Conservation (phyloP, 2,113 vertebrate species). For the Notarius lentiginosus region DNA sequence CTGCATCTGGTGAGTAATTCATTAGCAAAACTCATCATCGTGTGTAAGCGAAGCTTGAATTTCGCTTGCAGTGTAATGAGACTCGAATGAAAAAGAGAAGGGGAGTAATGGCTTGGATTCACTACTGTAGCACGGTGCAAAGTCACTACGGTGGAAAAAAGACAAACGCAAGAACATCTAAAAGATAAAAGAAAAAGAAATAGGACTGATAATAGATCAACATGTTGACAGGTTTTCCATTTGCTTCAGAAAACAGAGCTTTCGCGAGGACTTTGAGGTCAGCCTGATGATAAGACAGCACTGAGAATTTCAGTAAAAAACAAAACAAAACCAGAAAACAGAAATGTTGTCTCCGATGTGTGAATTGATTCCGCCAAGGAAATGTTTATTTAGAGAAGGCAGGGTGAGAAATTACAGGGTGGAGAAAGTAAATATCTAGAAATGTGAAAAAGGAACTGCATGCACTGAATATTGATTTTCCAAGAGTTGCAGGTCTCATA, state of each 20-base stretch:
- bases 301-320: not conserved
- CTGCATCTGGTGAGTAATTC: conserved; percentile 62
- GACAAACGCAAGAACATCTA: not conserved
- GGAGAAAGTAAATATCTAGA: not conserved
- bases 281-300: not conserved
- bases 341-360: not conserved
- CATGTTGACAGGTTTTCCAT: conserved; percentile 1
- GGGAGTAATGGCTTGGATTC: conserved; percentile 11
- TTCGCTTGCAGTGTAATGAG: conserved; percentile 58
- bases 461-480: not conserved
- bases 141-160: not conserved
- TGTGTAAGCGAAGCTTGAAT: conserved; percentile 67
- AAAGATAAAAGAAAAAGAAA: conserved; percentile 9
- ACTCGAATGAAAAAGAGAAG: conserved; percentile 2
- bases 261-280: not conserved
- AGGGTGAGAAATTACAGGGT: not conserved
- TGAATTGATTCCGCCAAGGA: not conserved
- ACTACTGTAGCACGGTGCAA: not conserved
- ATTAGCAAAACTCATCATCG: conserved; percentile 72
- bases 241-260: not conserved
- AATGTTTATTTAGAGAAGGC: not conserved
- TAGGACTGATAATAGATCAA: conserved; percentile 16
- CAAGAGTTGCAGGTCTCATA: not conserved
- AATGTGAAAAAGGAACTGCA: not conserved
- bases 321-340: not conserved